A percentile compares a stretch with the other conserved stretches of the same genome.
These are phyloP conservation scores for Clarias laeviceps DNA, from an alignment of 2,797 vertebrate genomes.

Conservation along the genomic window DNA sequence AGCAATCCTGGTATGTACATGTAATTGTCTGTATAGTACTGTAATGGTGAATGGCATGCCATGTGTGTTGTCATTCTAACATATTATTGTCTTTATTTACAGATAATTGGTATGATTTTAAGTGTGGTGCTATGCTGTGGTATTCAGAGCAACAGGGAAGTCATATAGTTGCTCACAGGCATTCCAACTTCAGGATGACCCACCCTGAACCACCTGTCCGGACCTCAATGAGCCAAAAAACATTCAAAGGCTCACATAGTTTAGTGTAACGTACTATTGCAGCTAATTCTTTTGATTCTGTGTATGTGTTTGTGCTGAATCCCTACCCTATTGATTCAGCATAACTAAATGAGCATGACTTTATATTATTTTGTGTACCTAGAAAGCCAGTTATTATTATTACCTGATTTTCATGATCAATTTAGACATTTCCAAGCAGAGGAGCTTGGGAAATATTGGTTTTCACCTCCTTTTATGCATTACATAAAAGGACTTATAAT, in stretches of 20 bases:
- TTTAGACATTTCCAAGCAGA: constrained; percentile 2
- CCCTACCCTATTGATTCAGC: constrained; percentile 27
- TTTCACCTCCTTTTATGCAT: neutral
- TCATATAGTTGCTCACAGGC: constrained; percentile 79
- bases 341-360: constrained; percentile 37
- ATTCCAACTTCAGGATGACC: constrained; percentile 42
- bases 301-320: constrained; percentile 26
- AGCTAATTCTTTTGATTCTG: constrained; percentile 10
- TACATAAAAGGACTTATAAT: neutral
- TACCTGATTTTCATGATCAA: neutral
- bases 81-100: constrained; percentile 48
- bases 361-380: constrained; percentile 24
- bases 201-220: constrained; percentile 20
- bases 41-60: neutral
- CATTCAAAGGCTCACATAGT: constrained; percentile 31
- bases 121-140: constrained; percentile 97
- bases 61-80: neutral
- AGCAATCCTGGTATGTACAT: constrained; percentile 86
- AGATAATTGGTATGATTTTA: constrained; percentile 98
- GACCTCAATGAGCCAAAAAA: constrained; percentile 43
- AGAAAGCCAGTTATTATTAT: constrained; percentile 1
- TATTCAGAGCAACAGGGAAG: constrained; percentile 90
- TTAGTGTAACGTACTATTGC: constrained; percentile 35
- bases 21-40: neutral
- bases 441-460: neutral